Conservation (phyloP, 2,888 invertebrate species). For the Encarsia formosa region DNA sequence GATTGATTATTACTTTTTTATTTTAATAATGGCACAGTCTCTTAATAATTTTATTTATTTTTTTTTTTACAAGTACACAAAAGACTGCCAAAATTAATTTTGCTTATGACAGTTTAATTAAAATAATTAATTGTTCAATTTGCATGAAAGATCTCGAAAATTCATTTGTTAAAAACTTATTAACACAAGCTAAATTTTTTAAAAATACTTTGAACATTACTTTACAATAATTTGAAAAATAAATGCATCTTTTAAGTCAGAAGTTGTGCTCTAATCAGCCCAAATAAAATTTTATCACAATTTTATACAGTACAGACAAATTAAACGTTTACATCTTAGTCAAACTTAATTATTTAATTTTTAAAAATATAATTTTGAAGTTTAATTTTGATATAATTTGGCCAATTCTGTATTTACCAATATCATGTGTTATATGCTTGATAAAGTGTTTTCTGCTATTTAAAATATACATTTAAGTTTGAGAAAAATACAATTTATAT, state of each 20-base stretch:
- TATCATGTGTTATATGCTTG: conserved; percentile 13
- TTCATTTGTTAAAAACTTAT: conserved; percentile 14
- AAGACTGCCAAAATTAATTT: not conserved
- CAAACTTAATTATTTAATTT: not conserved
- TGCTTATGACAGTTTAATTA: conserved; percentile 1
- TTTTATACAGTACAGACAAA: conserved; percentile 18
- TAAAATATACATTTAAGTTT: conserved; percentile 23
- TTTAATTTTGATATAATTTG: conserved; percentile 14
- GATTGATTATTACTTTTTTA: conserved; percentile 24
- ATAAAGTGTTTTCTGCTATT: conserved; percentile 16
- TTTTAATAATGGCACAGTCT: conserved; percentile 39
- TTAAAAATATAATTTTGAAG: conserved; percentile 9
- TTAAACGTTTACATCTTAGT: conserved; percentile 24
- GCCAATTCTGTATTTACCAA: conserved; percentile 26
- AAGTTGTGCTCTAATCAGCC: conserved; percentile 25
- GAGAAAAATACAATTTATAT: conserved; percentile 17
- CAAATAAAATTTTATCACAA: conserved; percentile 26
- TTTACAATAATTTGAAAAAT: conserved; percentile 24
- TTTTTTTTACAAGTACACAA: not conserved
- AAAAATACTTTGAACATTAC: not conserved
- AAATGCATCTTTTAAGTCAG: conserved; percentile 28
- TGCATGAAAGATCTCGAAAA: conserved; percentile 15
- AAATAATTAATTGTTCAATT: conserved; percentile 17
- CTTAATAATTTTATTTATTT: conserved; percentile 27
- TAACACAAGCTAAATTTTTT: not conserved